Conservation (phyloP, 2,113 vertebrate genomes). For the Neodontobutis hainanensis region DNA sequence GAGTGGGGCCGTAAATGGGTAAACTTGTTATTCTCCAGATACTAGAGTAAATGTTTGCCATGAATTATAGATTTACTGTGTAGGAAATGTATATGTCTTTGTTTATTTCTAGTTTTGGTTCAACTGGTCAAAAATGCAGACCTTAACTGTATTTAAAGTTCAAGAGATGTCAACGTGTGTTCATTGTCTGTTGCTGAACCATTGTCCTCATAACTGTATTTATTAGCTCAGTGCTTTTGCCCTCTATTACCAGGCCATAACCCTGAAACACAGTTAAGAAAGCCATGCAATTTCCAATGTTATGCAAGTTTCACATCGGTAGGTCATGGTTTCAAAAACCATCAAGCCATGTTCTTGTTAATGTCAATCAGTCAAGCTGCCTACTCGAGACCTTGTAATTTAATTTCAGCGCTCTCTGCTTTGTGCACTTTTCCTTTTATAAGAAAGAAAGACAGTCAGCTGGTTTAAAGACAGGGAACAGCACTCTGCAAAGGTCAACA, state of each 20-base stretch:
- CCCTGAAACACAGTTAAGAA: not conserved
- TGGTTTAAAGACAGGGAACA: not conserved
- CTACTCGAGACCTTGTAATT: slow-evolving; percentile 7
- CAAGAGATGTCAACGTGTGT: not conserved
- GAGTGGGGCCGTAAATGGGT: slow-evolving; percentile 63
- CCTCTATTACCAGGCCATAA: not conserved
- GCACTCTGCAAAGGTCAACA: not conserved
- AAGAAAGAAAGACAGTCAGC: not conserved
- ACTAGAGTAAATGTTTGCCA: slow-evolving; percentile 22
- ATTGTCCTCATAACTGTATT: not conserved
- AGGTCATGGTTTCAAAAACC: not conserved
- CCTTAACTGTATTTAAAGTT: not conserved
- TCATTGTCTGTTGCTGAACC: not conserved
- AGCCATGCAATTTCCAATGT: not conserved
- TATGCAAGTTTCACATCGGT: not conserved
- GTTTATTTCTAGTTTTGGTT: slow-evolving; percentile 6
- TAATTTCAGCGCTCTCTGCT: slow-evolving; percentile 7
- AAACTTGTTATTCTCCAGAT: slow-evolving; percentile 45
- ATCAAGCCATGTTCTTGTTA: not conserved
- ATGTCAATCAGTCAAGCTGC: slow-evolving; percentile 2
- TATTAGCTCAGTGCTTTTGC: not conserved
- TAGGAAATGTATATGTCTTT: not conserved
- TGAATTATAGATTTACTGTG: not conserved
- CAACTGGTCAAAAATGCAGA: no score
- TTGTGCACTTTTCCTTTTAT: not conserved